Conservation (phyloP, 1,140 invertebrate genomes). For the Vanessa atalanta region DNA sequence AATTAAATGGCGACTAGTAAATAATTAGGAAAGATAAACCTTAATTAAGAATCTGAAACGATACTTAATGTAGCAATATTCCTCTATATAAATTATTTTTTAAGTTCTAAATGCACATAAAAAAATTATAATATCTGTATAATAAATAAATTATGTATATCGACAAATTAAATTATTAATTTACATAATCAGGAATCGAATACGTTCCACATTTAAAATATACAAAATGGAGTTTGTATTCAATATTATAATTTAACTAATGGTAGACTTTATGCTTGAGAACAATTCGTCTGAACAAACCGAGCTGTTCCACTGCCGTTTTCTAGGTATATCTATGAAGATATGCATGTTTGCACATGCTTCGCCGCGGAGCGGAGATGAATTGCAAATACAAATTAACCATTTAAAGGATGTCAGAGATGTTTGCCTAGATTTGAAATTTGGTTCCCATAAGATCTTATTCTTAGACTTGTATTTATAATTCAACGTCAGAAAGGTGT, state of each 20-base stretch:
- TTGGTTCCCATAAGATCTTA: not conserved
- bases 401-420: constrained; percentile 9
- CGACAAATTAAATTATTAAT: too few species aligned
- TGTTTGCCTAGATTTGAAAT: constrained; percentile 4
- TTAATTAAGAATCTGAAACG: not conserved
- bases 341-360: constrained; percentile 10
- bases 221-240: too few species aligned
- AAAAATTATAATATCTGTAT: not conserved
- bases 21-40: not conserved
- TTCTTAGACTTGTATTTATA: not conserved
- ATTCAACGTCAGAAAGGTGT: not conserved
- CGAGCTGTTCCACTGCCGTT: not conserved
- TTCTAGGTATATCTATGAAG: not conserved
- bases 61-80: not conserved
- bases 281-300: not conserved
- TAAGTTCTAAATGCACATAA: too few species aligned
- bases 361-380: constrained; percentile 6
- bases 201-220: too few species aligned
- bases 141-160: not conserved
- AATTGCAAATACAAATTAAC: constrained; percentile 18
- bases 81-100: too few species aligned
- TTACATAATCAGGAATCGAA: too few species aligned
- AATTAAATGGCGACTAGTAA: too few species aligned
- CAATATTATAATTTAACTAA: too few species aligned
- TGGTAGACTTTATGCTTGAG: not conserved